Conservation (phyloP, 2,113 vertebrate genomes). For the Plectropomus leopardus region DNA sequence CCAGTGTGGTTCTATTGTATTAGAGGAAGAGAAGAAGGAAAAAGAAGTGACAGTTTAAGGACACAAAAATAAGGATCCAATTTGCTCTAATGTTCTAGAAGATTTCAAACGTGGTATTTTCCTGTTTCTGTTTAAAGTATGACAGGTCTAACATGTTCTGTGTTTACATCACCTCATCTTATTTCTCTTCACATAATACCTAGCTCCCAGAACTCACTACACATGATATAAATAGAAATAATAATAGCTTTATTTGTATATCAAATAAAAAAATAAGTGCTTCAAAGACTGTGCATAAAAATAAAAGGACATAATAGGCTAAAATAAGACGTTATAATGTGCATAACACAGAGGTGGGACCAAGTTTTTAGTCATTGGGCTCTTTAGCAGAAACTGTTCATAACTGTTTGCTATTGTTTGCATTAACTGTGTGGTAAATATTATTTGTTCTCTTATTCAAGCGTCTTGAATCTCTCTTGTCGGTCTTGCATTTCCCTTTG, state of each 20-base stretch:
- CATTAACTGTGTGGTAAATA: too few species aligned
- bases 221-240: not conserved
- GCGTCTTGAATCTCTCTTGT: too few species aligned
- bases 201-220: not conserved
- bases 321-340: not conserved
- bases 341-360: not conserved
- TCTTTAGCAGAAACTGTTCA: too few species aligned
- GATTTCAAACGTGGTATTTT: not conserved
- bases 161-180: not conserved
- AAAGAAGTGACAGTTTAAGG: slow-evolving; percentile 4
- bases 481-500: too few species aligned
- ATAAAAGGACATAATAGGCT: not conserved
- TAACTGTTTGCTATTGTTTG: too few species aligned
- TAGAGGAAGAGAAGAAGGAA: not conserved
- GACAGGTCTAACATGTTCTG: not conserved
- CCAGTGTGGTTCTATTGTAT: not conserved
- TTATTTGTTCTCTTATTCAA: too few species aligned
- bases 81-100: not conserved
- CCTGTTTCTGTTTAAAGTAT: not conserved
- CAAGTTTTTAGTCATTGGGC: too few species aligned
- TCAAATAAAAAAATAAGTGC: not conserved
- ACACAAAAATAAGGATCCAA: not conserved
- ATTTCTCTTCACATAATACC: not conserved
- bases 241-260: not conserved
- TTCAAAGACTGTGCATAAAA: not conserved